phyloP scores from a whole-genome alignment of 2,888 invertebrate species.

The Cheilosia vulpina region DNA sequence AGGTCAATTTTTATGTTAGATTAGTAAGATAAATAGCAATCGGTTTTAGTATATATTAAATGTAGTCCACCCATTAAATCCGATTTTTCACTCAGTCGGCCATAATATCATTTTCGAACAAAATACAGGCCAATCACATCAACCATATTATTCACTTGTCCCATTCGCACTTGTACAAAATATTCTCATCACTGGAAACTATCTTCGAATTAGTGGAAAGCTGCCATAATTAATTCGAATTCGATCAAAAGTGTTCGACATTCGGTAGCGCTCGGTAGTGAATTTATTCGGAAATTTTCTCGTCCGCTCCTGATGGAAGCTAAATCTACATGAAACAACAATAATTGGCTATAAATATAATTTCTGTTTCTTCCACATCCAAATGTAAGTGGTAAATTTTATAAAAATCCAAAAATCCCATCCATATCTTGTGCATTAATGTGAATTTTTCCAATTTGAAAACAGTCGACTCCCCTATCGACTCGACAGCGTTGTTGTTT shows the following conservation, averaged over 20 bases:
- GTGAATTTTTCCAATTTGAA: constrained; percentile 21
- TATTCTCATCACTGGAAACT: constrained; percentile 36
- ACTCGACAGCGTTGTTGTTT: constrained; percentile 25
- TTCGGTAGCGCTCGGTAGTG: constrained; percentile 52
- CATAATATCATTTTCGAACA: constrained; percentile 49
- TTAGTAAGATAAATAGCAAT: too few relatives aligned
- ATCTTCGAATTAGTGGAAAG: constrained; percentile 55
- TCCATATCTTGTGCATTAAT: background rate
- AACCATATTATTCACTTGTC: background rate
- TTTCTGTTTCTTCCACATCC: constrained; percentile 18
- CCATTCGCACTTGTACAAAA: constrained; percentile 21
- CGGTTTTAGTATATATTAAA: too few relatives aligned
- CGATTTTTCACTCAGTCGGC: constrained; percentile 40
- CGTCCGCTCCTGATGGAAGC: constrained; percentile 81
- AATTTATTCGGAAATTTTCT: constrained; percentile 18
- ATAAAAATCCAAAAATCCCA: background rate
- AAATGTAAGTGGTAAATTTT: constrained; percentile 70
- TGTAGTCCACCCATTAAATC: background rate
- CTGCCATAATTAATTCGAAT: constrained; percentile 58
- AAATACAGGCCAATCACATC: constrained; percentile 1
- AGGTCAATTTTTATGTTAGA: too few relatives aligned
- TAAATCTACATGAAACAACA: constrained; percentile 77
- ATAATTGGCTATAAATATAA: constrained; percentile 57
- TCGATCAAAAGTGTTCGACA: constrained; percentile 68
- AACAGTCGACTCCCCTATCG: constrained; percentile 30